Evolutionary conservation across 2,797 vertebrate genomes (phyloP), one percentile per base, ranked within the genome.

Genomic region (Notamacropus eugenii): DNA sequence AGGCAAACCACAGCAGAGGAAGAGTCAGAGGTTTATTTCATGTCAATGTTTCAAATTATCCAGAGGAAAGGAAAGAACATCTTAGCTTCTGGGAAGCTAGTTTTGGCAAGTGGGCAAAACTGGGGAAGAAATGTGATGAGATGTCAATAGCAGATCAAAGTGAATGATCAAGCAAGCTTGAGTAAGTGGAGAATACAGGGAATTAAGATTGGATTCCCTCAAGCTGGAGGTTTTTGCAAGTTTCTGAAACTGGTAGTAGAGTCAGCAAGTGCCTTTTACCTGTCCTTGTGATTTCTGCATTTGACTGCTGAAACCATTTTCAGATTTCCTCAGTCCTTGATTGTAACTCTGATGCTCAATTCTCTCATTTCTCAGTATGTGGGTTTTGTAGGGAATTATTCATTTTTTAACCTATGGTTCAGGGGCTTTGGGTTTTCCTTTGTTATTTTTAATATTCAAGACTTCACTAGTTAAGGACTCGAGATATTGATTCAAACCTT

Each of bases 61-160:
- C 97, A 62, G 95, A 97, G 96, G 93, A 97, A 96, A 97, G 95
- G 59, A 98, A 96, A 6, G 0, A 56, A 13, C n/a, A 74, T 97
- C 97, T 97, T 97, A 0, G 0, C 95, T 98, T 96, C 96, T 97
- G 95, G 95, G 91, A 98, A 97, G 94, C 92, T 93, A 95, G 94
- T 93, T 98, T 97, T 96, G 94, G 96, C 96, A 96, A 95, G 87
- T 94, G 95, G 97, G 92, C 95, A 96, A 97, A 97, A 94, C 28
- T 96, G 95, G 40, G 93, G 93, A 98, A 94, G 95, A 95, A 96
- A 98, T 95, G 93, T 95, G 94, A 97, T 98, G 74, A 92, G 95
- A 98, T 98, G 97, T 96, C 97, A 97, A 96, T 97, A 97, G 31
- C 92, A 97, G 95, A 98, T 98, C 97, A 98, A 98, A 98, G 94